Evolutionary conservation across 1,140 invertebrate species (phyloP), one percentile per base, ranked within the genome.

Genomic region (Drosophila pachea): DNA sequence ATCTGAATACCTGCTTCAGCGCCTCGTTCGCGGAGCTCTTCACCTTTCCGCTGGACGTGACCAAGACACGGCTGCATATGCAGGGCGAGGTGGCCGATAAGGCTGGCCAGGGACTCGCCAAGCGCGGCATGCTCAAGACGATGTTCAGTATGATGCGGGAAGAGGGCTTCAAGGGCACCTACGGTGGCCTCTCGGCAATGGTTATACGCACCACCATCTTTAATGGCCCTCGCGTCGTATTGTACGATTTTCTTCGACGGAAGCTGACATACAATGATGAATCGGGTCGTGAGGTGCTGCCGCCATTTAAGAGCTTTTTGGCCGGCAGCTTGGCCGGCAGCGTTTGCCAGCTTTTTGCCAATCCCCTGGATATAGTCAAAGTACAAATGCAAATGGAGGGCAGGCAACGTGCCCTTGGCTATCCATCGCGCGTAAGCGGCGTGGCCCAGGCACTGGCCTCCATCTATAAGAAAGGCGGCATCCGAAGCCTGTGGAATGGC

Each of bases 321-420:
- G 61, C 61, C 22, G 74, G 70, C 1, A 35, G 55, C 7, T 2
- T 49, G 4, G 66, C 70, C 0, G 70, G 66, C 0, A 53, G 38
- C 0, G 38, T 38, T 0, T 50, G 65, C 7, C 47, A 45, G 4
- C 14, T 73, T 14, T 7, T 70, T 0, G 33, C 66, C 9, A 56
- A 55, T 7, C 74, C 74, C 11, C 60, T 62, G 0, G 74, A 76
- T 43, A 31, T 69, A 2, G 56, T 76, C 14, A 70, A 70, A n/a
- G 47, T 76, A 2, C 74, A 73, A 62, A 69, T 70, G 70, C 74
- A 76, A 47, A 70, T 74, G 71, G 74, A 74, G 53, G 53, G 70
- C 8, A 74, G 53, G 29, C 62, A 62, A 12, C 67, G 67, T 7
- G 8, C 65, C 0, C 6, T 73, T 11, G 74, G 74, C 0, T 3